These are phyloP conservation scores for Luehdorfia chinensis DNA, from an alignment of 1,140 invertebrate genomes.

Conservation along the genomic window DNA sequence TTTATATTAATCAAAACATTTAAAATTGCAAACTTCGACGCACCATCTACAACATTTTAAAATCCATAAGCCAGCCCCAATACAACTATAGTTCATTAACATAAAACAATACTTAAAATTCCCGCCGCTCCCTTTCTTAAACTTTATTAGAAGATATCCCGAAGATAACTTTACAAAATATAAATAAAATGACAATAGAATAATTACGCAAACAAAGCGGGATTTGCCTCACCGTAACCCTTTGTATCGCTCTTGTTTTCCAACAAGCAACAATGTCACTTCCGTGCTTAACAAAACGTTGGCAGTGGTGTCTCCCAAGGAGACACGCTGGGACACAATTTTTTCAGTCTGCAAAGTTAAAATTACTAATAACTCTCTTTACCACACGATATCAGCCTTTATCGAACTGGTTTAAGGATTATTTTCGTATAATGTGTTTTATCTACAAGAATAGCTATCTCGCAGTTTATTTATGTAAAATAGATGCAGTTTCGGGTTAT, in stretches of 20 bases:
- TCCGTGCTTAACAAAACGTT: constrained; percentile 19
- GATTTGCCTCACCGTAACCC: constrained; percentile 19
- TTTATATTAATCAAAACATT: no score
- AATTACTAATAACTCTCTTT: not conserved
- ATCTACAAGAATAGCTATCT: not conserved
- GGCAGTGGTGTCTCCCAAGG: not conserved
- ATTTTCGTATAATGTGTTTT: not conserved
- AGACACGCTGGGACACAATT: not conserved
- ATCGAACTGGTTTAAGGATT: not conserved
- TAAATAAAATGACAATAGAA: constrained; percentile 58
- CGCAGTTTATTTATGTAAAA: not conserved
- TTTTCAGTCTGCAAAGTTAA: not conserved
- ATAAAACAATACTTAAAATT: constrained; percentile 61
- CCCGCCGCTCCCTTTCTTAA: constrained; percentile 30
- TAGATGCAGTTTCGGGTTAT: not conserved
- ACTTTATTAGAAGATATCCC: constrained; percentile 47
- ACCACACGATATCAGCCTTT: not conserved
- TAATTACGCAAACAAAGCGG: constrained; percentile 29
- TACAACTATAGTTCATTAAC: constrained; percentile 46
- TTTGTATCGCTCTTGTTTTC: constrained; percentile 17
- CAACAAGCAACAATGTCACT: constrained; percentile 16
- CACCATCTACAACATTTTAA: no score
- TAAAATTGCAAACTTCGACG: no score
- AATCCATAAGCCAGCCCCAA: no score
- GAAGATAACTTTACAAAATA: constrained; percentile 41